phyloP scores from a whole-genome alignment of 1,140 invertebrate species.

The Listronotus oregonensis region DNA sequence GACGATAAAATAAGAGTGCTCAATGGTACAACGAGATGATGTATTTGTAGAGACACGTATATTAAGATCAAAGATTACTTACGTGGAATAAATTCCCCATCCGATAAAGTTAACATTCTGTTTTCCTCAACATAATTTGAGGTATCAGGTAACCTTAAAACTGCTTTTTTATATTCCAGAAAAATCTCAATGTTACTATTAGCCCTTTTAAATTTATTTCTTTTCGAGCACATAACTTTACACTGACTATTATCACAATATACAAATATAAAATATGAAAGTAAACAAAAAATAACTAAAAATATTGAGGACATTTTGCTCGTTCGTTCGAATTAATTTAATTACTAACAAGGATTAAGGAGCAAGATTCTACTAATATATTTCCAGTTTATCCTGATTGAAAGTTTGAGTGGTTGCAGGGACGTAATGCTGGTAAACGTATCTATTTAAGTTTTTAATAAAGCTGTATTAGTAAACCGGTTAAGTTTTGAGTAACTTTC shows the following conservation, averaged over 20 bases:
- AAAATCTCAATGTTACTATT: conserved; percentile 14
- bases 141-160: conserved; percentile 6
- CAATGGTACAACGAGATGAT: too few species aligned
- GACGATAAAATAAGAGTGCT: too few species aligned
- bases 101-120: not conserved
- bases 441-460: too few species aligned
- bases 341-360: conserved; percentile 2
- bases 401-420: conserved; percentile 4
- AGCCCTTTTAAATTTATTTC: not conserved
- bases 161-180: conserved; percentile 17
- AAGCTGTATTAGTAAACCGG: too few species aligned
- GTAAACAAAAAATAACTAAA: not conserved
- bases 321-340: conserved; percentile 14
- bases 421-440: too few species aligned
- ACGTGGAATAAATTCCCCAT: conserved; percentile 22
- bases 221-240: too few species aligned
- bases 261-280: not conserved
- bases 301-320: conserved; percentile 1
- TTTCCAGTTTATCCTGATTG: conserved; percentile 16
- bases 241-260: not conserved
- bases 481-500: too few species aligned
- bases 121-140: conserved; percentile 3
- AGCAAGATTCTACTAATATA: not conserved
- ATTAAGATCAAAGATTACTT: not conserved
- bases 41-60: too few species aligned